Conservation (phyloP, 2,797 vertebrate genomes). For the Takifugu rubripes region DNA sequence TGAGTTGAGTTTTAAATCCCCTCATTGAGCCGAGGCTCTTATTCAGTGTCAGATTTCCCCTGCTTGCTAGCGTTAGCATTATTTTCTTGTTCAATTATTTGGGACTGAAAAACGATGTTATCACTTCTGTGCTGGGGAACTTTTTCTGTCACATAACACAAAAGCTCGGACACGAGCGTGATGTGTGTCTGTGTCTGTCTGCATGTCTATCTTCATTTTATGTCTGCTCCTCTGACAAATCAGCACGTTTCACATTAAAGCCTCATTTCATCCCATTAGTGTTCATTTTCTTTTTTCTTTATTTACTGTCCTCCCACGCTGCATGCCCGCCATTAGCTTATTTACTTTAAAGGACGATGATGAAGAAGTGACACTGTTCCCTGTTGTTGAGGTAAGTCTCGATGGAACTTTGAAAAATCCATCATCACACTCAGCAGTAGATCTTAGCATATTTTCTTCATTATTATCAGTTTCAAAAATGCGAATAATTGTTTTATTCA, state of each 20-base stretch:
- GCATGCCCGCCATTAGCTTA: constrained; percentile 62
- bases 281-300: constrained; percentile 20
- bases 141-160: not conserved
- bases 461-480: too few relatives aligned
- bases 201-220: too few relatives aligned
- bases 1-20: too few relatives aligned
- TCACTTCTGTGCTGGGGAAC: constrained; percentile 6
- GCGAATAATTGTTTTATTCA: too few relatives aligned
- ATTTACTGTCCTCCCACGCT: constrained; percentile 38
- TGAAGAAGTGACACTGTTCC: constrained; percentile 51
- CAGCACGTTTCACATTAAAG: constrained; percentile 3
- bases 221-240: not conserved
- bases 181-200: too few relatives aligned
- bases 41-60: constrained; percentile 6
- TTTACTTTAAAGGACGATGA: constrained; percentile 48
- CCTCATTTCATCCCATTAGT: constrained; percentile 8
- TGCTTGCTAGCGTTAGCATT: constrained; percentile 10
- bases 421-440: too few relatives aligned
- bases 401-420: too few relatives aligned
- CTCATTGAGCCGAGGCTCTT: not conserved
- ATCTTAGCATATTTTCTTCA: too few relatives aligned
- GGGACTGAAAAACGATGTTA: not conserved
- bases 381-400: constrained; percentile 50
- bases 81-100: constrained; percentile 13
- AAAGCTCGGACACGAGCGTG: too few relatives aligned